These are phyloP conservation scores for Lepilemur ruficaudatus DNA, from an alignment of 2,797 vertebrate species.

Conservation along the genomic window DNA sequence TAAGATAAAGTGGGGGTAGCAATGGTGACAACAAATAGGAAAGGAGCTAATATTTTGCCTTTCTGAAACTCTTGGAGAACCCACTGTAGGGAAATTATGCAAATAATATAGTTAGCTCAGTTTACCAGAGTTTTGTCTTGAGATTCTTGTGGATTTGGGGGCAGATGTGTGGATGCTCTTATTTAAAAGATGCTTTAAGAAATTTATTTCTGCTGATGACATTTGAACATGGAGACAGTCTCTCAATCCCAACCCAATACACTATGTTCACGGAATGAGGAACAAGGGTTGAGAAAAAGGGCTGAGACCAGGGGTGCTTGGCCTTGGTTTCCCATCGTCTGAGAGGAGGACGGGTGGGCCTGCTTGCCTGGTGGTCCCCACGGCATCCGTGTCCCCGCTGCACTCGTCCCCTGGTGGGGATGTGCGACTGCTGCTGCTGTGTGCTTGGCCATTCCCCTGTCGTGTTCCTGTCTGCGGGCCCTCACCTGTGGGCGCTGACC, in stretches of 20 bases:
- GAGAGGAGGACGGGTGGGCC: neutral
- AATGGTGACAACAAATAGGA: neutral
- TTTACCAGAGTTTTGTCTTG: neutral
- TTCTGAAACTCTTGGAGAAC: neutral
- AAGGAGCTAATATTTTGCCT: neutral
- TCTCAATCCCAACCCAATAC: neutral
- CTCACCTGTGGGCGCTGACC: fast-evolving
- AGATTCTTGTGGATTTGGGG: neutral
- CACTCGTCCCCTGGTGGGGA: fast-evolving
- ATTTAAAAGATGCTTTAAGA: neutral
- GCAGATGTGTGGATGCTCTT: neutral
- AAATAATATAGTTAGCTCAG: neutral
- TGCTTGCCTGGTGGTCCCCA: neutral
- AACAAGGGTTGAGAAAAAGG: neutral
- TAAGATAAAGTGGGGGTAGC: neutral
- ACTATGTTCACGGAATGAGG: neutral
- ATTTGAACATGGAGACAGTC: neutral
- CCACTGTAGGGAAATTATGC: neutral
- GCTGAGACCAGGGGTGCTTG: neutral
- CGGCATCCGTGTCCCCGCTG: fast-evolving
- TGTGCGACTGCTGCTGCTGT: neutral
- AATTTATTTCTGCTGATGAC: neutral
- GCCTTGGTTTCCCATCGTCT: neutral
- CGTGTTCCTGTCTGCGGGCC: neutral
- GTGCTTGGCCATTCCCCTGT: constrained; percentile 11